Evolutionary conservation across 2,888 invertebrate genomes (phyloP).

Genomic region (Polydrusus cervinus): DNA sequence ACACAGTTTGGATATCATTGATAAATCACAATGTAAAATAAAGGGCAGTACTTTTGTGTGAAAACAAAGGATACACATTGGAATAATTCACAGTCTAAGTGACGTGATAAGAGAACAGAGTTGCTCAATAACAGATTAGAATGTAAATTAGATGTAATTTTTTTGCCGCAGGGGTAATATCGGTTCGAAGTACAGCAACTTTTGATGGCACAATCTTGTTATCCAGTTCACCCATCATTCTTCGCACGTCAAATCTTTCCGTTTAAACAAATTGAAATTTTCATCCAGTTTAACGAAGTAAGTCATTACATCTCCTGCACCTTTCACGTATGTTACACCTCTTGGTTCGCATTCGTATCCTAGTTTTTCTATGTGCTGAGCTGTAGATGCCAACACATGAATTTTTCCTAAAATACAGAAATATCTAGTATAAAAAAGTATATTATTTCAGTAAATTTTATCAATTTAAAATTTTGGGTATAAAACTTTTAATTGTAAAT

Average conservation of each 20-base stretch:
- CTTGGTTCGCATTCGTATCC: slow-evolving; percentile 81
- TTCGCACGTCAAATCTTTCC: background rate
- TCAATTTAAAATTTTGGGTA: no score
- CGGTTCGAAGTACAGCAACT: background rate
- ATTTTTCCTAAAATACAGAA: slow-evolving; percentile 50
- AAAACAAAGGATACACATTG: background rate
- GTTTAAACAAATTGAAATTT: slow-evolving; percentile 59
- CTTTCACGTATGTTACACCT: slow-evolving; percentile 83
- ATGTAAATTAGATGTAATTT: no score
- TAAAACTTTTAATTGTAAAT: no score
- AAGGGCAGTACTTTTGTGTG: background rate
- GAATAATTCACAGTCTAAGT: background rate
- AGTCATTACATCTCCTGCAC: slow-evolving; percentile 79
- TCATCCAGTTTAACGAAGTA: slow-evolving; percentile 82
- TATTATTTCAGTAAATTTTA: no score
- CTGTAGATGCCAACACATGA: slow-evolving; percentile 81
- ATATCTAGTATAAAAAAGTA: no score
- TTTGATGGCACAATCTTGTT: background rate
- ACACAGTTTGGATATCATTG: background rate
- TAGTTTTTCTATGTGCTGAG: slow-evolving; percentile 78
- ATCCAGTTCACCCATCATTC: background rate
- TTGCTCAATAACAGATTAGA: no score
- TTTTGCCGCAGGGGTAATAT: background rate
- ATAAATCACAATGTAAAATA: background rate
- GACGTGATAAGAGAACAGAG: background rate